Evolutionary conservation across 1,140 invertebrate species (phyloP), one percentile per base, ranked within the genome.

Genomic region (Lordiphosa collinella): DNA sequence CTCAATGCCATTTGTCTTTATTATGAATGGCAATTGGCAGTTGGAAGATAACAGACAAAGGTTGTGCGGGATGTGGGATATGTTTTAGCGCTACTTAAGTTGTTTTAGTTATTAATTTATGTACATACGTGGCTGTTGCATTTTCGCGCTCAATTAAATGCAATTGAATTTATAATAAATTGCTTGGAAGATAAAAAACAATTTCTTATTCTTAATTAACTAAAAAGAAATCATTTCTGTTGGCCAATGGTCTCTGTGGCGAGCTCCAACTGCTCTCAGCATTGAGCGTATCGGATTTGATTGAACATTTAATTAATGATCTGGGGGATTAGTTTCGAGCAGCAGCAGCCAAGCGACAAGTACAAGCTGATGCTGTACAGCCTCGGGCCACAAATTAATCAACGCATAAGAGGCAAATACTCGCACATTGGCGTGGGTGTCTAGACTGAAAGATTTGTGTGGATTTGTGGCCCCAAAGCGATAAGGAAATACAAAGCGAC

Each of bases 1-100:
- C 66, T 75, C 75, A 79, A 79, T 80, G 75, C 57, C 76, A 80
- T 82, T 80, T 82, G 71, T 80, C 71, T 82, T 76, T 80, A 80
- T 80, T 82, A 64, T 76, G 59, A 82, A 82, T 64, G 76, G 76
- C 61, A 82, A 82, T 82, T 80, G 76, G 58, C 52, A 72, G 48
- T 51, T 50, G 51, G 74, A 18, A 80, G 75, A 82, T 82, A 79
- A 82, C 48, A 56, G 51, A 46, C 51, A 60, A 53, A 59, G 11
- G 18, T 29, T 18, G 1, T 25, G 35, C 53, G 22, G 49, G 5
- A 32, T 13, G 9, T 25, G 44, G 22, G 37, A 57, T 72, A 51
- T 54, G 52, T 65, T 13, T 47, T 37, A 44, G 48, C 22, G 50
- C 31, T 37, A 47, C 41, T 66, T 67, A 52, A 35, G 46, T 64